Conservation (phyloP, 1,140 invertebrate genomes). For the Contarinia nasturtii region DNA sequence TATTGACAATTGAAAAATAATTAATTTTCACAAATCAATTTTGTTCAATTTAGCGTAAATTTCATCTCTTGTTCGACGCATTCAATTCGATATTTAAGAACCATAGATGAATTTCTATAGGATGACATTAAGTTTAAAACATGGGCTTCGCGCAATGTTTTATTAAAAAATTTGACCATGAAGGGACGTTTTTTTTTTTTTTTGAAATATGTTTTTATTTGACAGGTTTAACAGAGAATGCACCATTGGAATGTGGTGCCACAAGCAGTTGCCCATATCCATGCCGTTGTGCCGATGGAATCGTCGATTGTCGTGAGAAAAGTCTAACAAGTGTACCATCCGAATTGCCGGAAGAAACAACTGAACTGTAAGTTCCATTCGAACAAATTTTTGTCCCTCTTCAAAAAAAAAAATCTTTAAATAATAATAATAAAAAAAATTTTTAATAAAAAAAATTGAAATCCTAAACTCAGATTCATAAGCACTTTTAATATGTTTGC, state of each 20-base stretch:
- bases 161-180: too few relatives aligned
- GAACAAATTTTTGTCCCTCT: not conserved
- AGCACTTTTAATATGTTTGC: too few relatives aligned
- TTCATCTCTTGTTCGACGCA: not conserved
- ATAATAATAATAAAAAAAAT: too few relatives aligned
- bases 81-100: too few relatives aligned
- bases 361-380: constrained; percentile 69
- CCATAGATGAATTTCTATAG: too few relatives aligned
- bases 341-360: constrained; percentile 77
- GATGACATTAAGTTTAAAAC: too few relatives aligned
- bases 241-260: constrained; percentile 53
- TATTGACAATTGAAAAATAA: not conserved
- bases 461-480: too few relatives aligned
- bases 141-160: too few relatives aligned
- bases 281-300: constrained; percentile 80
- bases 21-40: not conserved
- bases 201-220: not conserved
- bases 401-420: too few relatives aligned
- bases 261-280: constrained; percentile 78
- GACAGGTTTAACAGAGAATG: constrained; percentile 36
- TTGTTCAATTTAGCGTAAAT: not conserved
- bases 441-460: too few relatives aligned
- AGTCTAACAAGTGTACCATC: constrained; percentile 73
- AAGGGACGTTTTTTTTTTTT: too few relatives aligned
- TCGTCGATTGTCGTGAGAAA: constrained; percentile 90